phyloP scores from a whole-genome alignment of 1,140 invertebrate genomes.

The Ephestia elutella region DNA sequence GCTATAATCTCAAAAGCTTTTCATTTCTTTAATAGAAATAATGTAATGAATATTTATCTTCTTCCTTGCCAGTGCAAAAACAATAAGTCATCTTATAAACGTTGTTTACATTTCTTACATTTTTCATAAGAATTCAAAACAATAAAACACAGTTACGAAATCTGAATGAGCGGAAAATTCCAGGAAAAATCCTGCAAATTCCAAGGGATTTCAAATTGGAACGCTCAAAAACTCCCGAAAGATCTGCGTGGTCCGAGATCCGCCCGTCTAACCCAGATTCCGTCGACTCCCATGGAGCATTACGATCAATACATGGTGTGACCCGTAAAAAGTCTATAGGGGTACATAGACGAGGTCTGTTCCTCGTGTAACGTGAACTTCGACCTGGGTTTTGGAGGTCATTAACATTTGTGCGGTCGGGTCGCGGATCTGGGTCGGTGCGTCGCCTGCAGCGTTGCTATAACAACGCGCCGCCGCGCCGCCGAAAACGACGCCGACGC shows the following conservation, averaged over 20 bases:
- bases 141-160: background rate
- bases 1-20: too few relatives aligned
- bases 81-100: too few relatives aligned
- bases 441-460: slow-evolving; percentile 59
- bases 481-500: slow-evolving; percentile 40
- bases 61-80: too few relatives aligned
- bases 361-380: slow-evolving; percentile 71
- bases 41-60: too few relatives aligned
- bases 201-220: background rate
- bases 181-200: background rate
- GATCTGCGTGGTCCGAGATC: slow-evolving; percentile 12
- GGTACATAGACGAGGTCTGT: slow-evolving; percentile 51
- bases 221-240: slow-evolving; percentile 3
- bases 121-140: background rate
- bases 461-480: slow-evolving; percentile 38
- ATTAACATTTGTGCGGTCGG: slow-evolving; percentile 70
- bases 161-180: background rate
- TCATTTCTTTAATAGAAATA: too few relatives aligned
- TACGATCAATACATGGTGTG: slow-evolving; percentile 63
- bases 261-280: slow-evolving; percentile 54
- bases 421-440: slow-evolving; percentile 58
- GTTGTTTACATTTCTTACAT: too few relatives aligned
- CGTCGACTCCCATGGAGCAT: slow-evolving; percentile 34
- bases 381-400: slow-evolving; percentile 72
- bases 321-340: slow-evolving; percentile 57